Evolutionary conservation across 2,888 invertebrate genomes (phyloP), one percentile per base, ranked within the genome.

Genomic region (Oligia latruncula): DNA sequence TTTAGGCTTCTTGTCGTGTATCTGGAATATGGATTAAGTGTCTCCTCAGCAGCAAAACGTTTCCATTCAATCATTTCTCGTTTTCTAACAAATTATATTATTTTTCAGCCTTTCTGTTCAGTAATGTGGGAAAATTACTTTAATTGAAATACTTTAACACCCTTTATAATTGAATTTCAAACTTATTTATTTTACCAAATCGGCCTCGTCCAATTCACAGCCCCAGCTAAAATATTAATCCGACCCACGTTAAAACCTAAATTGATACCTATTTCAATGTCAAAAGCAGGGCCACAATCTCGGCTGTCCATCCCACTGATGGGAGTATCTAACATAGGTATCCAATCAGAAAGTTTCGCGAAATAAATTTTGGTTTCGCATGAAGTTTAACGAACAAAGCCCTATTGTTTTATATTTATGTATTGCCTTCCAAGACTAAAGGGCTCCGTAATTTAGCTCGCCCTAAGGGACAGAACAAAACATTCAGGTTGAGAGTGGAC

Each of bases 381-480:
- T 91, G 90, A 92, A 92, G 92, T 92, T 92, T 92, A 91, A 92
- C 91, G 92, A 92, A 92, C 90, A 92, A 91, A 88, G 87, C 90
- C 89, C 90, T 91, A 94, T 94, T 93, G 94, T 94, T 94, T 93
- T 93, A 92, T 93, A 94, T 93, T 93, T 94, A 93, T 93, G 93
- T 92, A 90, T 90, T 88, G 88, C 89, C 81, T 90, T 90, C 85
- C 84, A 92, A 93, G 93, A 91, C 91, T 91, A 90, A 93, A 93
- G 92, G 92, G 90, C 86, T 89, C 79, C 89, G 92, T 93, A 92
- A 93, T 93, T 94, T 91, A 92, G 91, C 87, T 90, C 86, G 89
- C 90, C 92, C 91, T 86, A 78, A 88, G 90, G 93, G 90, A 88
- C 86, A 83, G 87, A 77, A 87, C 88, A 88, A 88, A 89, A 90